Conservation (phyloP, 2,113 vertebrate genomes). For the Eleginops maclovinus region DNA sequence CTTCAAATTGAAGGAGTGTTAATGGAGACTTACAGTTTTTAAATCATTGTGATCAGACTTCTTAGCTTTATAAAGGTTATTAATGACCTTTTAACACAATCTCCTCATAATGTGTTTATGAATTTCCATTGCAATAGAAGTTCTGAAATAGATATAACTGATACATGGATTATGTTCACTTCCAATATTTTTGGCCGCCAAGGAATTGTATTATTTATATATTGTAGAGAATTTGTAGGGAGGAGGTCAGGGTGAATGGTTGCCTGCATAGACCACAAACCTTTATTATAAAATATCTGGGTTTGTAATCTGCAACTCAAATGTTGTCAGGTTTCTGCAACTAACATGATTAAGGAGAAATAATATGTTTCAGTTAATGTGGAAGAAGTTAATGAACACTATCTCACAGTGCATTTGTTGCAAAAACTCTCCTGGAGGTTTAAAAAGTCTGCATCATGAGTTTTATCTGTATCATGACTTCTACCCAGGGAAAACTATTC, state of each 20-base stretch:
- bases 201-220: not conserved
- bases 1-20: not conserved
- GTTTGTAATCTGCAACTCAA: not conserved
- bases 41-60: not conserved
- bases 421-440: too few relatives aligned
- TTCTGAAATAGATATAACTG: not conserved
- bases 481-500: constrained; percentile 34
- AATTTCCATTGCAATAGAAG: not conserved
- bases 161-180: constrained; percentile 1
- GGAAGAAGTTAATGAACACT: too few relatives aligned
- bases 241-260: not conserved
- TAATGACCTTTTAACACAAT: not conserved
- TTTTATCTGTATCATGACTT: constrained; percentile 33
- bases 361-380: not conserved
- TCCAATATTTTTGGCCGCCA: constrained; percentile 1
- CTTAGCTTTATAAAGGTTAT: not conserved
- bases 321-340: not conserved
- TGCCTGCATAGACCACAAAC: constrained; percentile 2
- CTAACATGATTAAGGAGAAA: not conserved
- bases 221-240: not conserved
- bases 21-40: not conserved
- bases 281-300: not conserved
- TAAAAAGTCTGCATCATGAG: too few relatives aligned
- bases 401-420: too few relatives aligned
- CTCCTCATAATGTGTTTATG: not conserved